Base-by-base conservation (phyloP, 2,888 invertebrate genomes). In the Pseudococcus longispinus region DNA sequence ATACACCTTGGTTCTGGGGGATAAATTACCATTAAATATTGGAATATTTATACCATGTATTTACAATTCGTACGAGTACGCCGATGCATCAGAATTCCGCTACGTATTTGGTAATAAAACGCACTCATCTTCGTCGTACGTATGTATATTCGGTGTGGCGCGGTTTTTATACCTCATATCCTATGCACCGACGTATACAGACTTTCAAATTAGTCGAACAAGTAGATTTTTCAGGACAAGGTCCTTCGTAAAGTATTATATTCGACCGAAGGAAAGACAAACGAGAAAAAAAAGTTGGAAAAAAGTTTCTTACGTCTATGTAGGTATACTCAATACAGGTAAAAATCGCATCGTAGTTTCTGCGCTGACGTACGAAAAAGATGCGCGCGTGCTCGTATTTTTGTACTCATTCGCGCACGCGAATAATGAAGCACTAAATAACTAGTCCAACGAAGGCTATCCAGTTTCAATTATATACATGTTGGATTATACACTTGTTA, bases 391-490 rank as follows among this genome's bases (percentile, higher is more conserved):
- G 84, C 84, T 60, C 29, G 32, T 84, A 60, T 51, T 84, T 84
- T 60, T 84, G 83, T 83, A 51, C 77, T 42, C 23, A 70, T 70
- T 70, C 65, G 32, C 42, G 85, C 85, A 85, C 85, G 85, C 85
- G 44, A 85, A 42, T 85, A 85, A 42, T 44, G 70, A 70, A 85
- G 60, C 70, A 85, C 65, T 85, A 70, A 85, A 85, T 85, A 85
- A 85, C 85, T 65, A 70, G 85, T 85, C 85, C 42, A 44, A 70
- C 65, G 85, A 85, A 85, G 85, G 85, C 85, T 85, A 85, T 85
- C 85, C 85, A 85, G 85, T 85, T 85, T 85, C 65, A 85, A 85
- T 85, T 42, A 85, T 85, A 85, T 74, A 70, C 42, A 85, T 74
- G 70, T 85, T 85, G 42, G 42, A 44, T 85, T 70, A 29, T 70